Evolutionary conservation across 2,888 invertebrate species (phyloP).

Genomic region (Ennomos quercinarius): DNA sequence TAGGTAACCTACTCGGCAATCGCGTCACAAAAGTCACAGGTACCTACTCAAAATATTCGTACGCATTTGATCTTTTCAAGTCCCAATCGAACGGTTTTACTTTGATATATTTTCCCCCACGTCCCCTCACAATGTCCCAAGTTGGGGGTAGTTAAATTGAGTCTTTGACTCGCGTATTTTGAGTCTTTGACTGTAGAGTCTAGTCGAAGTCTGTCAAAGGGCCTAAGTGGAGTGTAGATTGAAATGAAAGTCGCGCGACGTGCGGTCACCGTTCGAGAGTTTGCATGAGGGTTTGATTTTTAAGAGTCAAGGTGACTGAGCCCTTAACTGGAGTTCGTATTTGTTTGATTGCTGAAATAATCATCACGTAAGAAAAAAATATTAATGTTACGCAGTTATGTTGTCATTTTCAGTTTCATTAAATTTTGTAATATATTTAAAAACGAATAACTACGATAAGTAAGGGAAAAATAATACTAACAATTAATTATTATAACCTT

Average conservation of each 20-base stretch:
- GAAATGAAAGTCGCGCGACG: constrained; percentile 50
- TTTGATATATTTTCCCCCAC: constrained; percentile 76
- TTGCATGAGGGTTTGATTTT: constrained; percentile 30
- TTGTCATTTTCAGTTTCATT: too few species aligned
- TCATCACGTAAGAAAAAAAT: too few species aligned
- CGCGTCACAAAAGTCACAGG: constrained; percentile 63
- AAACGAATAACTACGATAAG: too few species aligned
- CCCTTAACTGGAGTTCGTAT: background rate
- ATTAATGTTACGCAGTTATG: too few species aligned
- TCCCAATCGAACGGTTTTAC: constrained; percentile 71
- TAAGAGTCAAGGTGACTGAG: constrained; percentile 19
- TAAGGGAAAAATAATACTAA: too few species aligned
- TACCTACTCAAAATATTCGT: constrained; percentile 57
- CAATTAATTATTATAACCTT: too few species aligned
- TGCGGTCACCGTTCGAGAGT: constrained; percentile 45
- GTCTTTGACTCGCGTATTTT: constrained; percentile 63
- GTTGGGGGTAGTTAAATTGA: constrained; percentile 64
- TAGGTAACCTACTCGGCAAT: constrained; percentile 34
- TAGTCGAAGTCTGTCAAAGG: constrained; percentile 58
- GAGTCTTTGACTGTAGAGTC: constrained; percentile 25
- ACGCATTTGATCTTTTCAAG: constrained; percentile 81
- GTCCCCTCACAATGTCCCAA: constrained; percentile 61
- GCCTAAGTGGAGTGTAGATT: constrained; percentile 46
- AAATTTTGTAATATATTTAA: too few species aligned
- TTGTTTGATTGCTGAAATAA: background rate